Evolutionary conservation across 1,140 invertebrate genomes (phyloP), one percentile per base, ranked within the genome.

Genomic region (Lordiphosa collinella): DNA sequence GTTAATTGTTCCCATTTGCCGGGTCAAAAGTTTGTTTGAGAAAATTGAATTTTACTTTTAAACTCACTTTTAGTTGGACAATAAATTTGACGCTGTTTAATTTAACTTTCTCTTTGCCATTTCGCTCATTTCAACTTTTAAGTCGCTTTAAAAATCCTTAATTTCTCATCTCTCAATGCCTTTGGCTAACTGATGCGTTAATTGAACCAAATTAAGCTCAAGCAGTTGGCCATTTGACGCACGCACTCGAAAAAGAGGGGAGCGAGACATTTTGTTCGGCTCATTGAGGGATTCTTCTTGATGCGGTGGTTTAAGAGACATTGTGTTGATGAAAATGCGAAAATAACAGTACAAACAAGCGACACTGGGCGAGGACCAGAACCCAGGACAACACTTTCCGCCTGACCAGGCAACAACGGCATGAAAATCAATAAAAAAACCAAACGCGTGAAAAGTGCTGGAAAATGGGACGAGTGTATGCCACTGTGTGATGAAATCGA

Each of bases 351-450:
- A 61, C 40, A 65, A 65, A 67, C 59, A 80, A 71, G 70, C 54
- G 46, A 53, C 43, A 51, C 37, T 34, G 31, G 40, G 32, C 46
- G 44, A n/a, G 14, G 40, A 47, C 25, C 35, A 34, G 52, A 40
- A 46, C 36, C 48, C 52, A 35, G 37, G 43, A 59, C 40, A 67
- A 61, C 74, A 69, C 59, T 70, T 66, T 75, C 53, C 57, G 65
- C 60, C 65, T 74, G 56, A 58, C 59, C 76, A 68, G 59, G 56
- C 51, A 52, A 29, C 14, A 63, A 51, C 54, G 46, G 38, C 43
- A 69, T 79, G 57, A 73, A 82, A 82, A 82, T 82, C 78, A 82
- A 82, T 82, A 70, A 65, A 70, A 65, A 65, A 75, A 59, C 71
- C 61, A 62, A 76, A 69, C 68, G 78, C 72, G 76, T 72, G 57